A percentile compares a stretch with the other conserved stretches of the same genome.
Conservation (phyloP, 1,140 invertebrate genomes). For the Camponotus vicinus region DNA sequence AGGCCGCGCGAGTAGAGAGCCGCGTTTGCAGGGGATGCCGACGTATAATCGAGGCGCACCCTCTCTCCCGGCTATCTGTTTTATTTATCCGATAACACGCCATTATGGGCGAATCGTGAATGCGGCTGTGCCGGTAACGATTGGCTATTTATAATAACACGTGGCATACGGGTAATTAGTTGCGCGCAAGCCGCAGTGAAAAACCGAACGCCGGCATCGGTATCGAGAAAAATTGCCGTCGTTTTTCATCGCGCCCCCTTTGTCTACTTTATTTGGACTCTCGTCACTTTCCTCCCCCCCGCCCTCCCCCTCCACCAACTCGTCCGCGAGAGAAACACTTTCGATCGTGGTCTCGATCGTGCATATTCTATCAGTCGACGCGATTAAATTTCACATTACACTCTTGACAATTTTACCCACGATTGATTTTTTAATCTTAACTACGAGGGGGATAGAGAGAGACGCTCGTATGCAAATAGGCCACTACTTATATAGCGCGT, state of each 20-base stretch:
- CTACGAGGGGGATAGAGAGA: neutral
- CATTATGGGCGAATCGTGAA: slow-evolving; percentile 84
- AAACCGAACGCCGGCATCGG: slow-evolving; percentile 72
- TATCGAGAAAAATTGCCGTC: slow-evolving; percentile 71
- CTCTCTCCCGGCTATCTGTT: slow-evolving; percentile 79
- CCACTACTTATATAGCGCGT: slow-evolving; percentile 53
- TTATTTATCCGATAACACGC: slow-evolving; percentile 86
- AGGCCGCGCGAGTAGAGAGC: slow-evolving; percentile 59
- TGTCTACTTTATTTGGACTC: slow-evolving; percentile 60
- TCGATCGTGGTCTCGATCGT: slow-evolving; percentile 35
- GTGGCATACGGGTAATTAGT: slow-evolving; percentile 86
- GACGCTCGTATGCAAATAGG: slow-evolving; percentile 36
- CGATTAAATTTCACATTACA: slow-evolving; percentile 45
- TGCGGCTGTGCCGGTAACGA: slow-evolving; percentile 84
- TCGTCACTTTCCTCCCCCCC: slow-evolving; percentile 19
- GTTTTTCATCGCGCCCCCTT: slow-evolving; percentile 71
- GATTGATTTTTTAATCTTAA: slow-evolving; percentile 61
- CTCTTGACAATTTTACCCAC: slow-evolving; percentile 30
- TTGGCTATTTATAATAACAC: slow-evolving; percentile 86
- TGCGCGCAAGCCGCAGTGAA: slow-evolving; percentile 80
- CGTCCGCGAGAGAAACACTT: slow-evolving; percentile 39
- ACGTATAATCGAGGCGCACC: slow-evolving; percentile 82
- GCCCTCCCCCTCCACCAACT: neutral
- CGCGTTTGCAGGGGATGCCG: slow-evolving; percentile 73
- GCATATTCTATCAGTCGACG: neutral